Evolutionary conservation across 1,140 invertebrate species (phyloP), one percentile per base, ranked within the genome.

Genomic region (Copidosoma floridanum): DNA sequence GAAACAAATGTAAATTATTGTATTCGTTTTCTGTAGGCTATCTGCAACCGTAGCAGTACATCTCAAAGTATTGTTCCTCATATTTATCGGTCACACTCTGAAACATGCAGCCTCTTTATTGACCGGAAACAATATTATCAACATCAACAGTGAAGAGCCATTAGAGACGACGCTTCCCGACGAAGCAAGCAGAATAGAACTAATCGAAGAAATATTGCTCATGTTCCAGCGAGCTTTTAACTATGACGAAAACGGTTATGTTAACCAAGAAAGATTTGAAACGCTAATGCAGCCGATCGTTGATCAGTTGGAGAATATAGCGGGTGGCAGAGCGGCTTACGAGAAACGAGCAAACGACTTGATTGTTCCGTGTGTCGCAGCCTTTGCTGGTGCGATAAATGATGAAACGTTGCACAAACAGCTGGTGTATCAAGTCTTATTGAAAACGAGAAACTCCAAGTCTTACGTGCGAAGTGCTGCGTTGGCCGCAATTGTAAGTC

Each of bases 331-430:
- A 62, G 82, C 82, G 18, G 71, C 67, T 27, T 87, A 88, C 70
- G 81, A 86, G 59, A 72, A 78, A 1, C 80, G 90, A 41, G 82
- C 89, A 0, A 80, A 75, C 27, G 79, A 86, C 18, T 72, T 88
- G 11, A 77, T 96, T 2, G 86, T 87, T 12, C 89, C 90, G 0
- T 92, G 91, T 70, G 83, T 96, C 48, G 86, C 88, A 11, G 86
- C 92, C 61, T 89, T 97, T 64, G 88, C 89, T 12, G 85, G 88
- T n/a, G 89, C 90, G 1, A 85, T 86, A 14, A 86, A 85, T 7
- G 94, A 96, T 69, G 93, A 96, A 72, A 85, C 88, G 0, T 71
- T 93, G 3, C 95, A 94, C 87, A 95, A 95, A 72, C 85, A 90
- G 66, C 78, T 97, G 3, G 93, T 95, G 71, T 93, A 94, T 76